Evolutionary conservation across 2,797 vertebrate genomes (phyloP), one percentile per base, ranked within the genome.

Genomic region (Pangasius mekongensis): DNA sequence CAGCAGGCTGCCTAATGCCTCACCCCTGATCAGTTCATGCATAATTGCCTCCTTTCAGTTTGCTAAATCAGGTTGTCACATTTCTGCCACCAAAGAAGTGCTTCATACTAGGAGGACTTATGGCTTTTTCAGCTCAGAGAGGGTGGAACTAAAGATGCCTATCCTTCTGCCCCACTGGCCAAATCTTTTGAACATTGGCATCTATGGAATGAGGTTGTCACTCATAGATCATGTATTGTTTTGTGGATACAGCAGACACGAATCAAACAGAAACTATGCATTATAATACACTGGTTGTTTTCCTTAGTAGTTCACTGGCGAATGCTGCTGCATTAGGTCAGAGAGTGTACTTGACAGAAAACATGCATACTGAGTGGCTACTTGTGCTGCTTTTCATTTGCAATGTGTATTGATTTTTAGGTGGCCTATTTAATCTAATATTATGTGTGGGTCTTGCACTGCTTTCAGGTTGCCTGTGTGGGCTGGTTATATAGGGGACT

Each of bases 261-360:
- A 90, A 94, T 91, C 93, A 94, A 93, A 95, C 94, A 94, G 93
- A 91, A 89, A 94, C 94, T 94, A 69, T 78, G 76, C 95, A 93
- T 96, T 95, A 95, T 94, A 95, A 94, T 94, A 94, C 95, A 95
- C 95, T 94, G 96, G 95, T 94, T 94, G 95, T 96, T 96, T 96
- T 94, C 93, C 94, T 93, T 95, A 96, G 95, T 94, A 96, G 95
- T 95, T 96, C 94, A 88, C 92, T 93, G 86, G 83, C 89, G 92
- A 94, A 93, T 90, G 88, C 91, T 93, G 93, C 95, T 96, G 88
- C 95, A 95, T 94, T 90, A 91, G 96, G 96, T 96, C 96, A 97
- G 93, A 97, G 96, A 96, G 95, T 96, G 96, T 96, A 96, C 96
- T 96, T 96, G 96, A 97, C 96, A 96, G 95, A 93, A 96, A 97